Conservation (phyloP, 2,797 vertebrate genomes). For the Rhinophrynus dorsalis region DNA sequence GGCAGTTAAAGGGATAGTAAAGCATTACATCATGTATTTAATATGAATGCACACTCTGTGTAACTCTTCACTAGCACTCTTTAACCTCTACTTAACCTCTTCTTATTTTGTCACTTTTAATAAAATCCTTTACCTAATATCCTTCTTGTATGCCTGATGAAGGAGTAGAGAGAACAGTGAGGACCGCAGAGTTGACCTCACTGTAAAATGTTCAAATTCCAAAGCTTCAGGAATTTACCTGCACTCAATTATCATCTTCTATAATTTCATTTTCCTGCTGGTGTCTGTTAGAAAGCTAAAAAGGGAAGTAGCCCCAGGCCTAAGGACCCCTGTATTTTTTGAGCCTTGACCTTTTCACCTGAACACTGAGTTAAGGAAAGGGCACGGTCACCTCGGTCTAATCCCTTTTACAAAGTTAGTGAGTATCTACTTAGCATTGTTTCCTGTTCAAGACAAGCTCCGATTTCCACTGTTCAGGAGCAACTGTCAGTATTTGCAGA, state of each 20-base stretch:
- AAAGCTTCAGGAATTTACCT: conserved; percentile 77
- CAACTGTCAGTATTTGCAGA: conserved; percentile 19
- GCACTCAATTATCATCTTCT: conserved; percentile 86
- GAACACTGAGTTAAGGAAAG: conserved; percentile 63
- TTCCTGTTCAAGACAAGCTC: conserved; percentile 25
- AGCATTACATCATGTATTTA: no score
- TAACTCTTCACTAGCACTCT: no score
- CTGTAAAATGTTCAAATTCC: conserved; percentile 49
- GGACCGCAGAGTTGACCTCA: not conserved
- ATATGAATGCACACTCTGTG: no score
- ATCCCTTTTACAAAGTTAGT: conserved; percentile 57
- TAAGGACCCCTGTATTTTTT: conserved; percentile 57
- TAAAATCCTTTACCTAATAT: no score
- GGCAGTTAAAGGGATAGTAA: no score
- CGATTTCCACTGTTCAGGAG: conserved; percentile 1
- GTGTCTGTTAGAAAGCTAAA: conserved; percentile 75
- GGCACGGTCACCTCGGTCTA: conserved; percentile 63
- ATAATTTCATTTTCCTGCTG: conserved; percentile 89
- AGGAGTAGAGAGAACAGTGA: not conserved
- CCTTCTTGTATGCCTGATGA: not conserved
- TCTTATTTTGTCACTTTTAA: no score
- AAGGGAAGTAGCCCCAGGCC: conserved; percentile 78
- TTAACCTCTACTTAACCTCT: no score
- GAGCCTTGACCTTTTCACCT: conserved; percentile 71
- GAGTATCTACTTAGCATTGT: conserved; percentile 20